Percentiles rank a stretch among this genome's conserved stretches.
These are phyloP conservation scores for Corythoichthys haematopterus DNA, from an alignment of 2,113 vertebrate genomes.

Conservation along the genomic window DNA sequence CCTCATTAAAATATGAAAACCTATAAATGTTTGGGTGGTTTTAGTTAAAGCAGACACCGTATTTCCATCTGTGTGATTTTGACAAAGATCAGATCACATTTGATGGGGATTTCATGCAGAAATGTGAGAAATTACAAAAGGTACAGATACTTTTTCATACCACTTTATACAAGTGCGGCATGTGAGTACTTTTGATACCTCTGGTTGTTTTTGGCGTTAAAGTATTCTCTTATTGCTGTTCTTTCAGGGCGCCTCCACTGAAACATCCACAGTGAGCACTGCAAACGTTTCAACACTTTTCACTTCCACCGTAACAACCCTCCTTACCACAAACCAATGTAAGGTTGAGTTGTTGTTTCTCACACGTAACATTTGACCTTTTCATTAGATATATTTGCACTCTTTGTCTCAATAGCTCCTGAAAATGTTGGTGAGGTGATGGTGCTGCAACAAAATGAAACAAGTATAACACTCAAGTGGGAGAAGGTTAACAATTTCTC, in stretches of 20 bases:
- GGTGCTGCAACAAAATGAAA: not conserved
- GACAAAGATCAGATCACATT: too few relatives aligned
- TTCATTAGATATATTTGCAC: not conserved
- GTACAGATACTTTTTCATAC: too few relatives aligned
- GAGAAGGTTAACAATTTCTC: not conserved
- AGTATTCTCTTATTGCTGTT: not conserved
- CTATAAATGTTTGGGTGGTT: too few relatives aligned
- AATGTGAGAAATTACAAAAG: too few relatives aligned
- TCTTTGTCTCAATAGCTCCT: slow-evolving; percentile 2
- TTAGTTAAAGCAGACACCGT: too few relatives aligned
- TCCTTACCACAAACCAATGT: not conserved
- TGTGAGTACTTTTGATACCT: too few relatives aligned
- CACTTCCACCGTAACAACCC: not conserved
- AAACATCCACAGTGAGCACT: not conserved
- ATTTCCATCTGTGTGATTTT: too few relatives aligned
- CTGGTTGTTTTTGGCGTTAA: not conserved
- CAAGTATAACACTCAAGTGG: slow-evolving; percentile 31
- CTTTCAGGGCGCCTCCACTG: slow-evolving; percentile 9
- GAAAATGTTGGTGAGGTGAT: not conserved
- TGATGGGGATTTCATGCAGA: too few relatives aligned
- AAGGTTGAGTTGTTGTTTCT: not conserved
- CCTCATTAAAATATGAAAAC: too few relatives aligned
- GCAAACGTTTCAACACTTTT: fast-evolving
- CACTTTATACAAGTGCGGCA: too few relatives aligned
- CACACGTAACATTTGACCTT: not conserved